These are phyloP conservation scores for Schizotus pectinicornis DNA, from an alignment of 2,888 invertebrate genomes.

Conservation along the genomic window DNA sequence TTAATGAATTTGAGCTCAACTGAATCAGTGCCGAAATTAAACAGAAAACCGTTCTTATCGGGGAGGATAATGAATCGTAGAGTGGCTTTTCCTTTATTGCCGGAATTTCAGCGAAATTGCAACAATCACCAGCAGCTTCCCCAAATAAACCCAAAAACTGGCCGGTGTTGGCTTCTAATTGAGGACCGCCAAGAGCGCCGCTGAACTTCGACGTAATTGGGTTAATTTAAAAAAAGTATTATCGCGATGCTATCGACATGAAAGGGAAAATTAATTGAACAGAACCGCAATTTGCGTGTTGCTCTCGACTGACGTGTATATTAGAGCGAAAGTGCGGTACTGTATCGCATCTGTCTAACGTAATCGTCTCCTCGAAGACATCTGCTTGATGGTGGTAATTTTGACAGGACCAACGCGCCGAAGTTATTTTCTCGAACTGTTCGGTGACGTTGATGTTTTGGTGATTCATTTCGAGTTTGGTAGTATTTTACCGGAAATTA, in stretches of 20 bases:
- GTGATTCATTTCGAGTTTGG: constrained; percentile 7
- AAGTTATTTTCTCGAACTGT: background rate
- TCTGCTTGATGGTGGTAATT: background rate
- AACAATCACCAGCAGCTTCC: too few relatives aligned
- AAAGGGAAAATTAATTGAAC: constrained; percentile 14
- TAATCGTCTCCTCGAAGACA: background rate
- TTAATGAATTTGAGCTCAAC: too few relatives aligned
- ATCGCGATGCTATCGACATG: background rate
- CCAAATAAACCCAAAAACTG: background rate
- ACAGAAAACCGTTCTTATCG: too few relatives aligned
- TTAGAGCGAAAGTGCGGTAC: constrained; percentile 8
- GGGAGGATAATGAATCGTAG: too few relatives aligned
- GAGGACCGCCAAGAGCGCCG: background rate
- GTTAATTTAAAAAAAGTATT: constrained; percentile 4
- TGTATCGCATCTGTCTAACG: background rate
- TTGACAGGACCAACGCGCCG: background rate
- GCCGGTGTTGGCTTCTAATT: constrained; percentile 5
- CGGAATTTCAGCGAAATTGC: too few relatives aligned
- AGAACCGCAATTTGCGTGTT: constrained; percentile 5
- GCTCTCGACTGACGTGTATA: background rate
- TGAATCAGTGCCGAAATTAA: too few relatives aligned
- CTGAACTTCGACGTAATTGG: constrained; percentile 6
- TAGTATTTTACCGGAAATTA: too few relatives aligned
- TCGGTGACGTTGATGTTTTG: background rate
- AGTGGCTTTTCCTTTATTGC: too few relatives aligned